Evolutionary conservation across 2,797 vertebrate genomes (phyloP).

Genomic region (Urocyon cinereoargenteus): DNA sequence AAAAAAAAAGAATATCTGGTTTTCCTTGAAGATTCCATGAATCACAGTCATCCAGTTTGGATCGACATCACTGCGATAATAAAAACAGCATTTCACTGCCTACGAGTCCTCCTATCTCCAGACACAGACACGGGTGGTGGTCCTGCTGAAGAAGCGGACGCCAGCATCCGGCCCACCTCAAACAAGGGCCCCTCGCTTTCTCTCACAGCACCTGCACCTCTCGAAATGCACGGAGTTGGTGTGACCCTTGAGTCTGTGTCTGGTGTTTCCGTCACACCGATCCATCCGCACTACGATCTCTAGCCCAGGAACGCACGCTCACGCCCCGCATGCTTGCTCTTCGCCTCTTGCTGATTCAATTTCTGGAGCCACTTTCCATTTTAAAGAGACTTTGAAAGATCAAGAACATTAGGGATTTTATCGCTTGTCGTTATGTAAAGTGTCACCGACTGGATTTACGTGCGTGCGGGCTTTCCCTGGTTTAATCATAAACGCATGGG

Average conservation of each 20-base stretch:
- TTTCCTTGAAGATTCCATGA: conserved; percentile 76
- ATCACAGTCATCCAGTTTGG: conserved; percentile 70
- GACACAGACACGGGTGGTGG: conserved; percentile 5
- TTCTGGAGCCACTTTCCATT: conserved; percentile 33
- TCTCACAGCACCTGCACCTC: not conserved
- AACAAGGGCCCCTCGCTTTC: not conserved
- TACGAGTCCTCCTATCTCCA: conserved; percentile 54
- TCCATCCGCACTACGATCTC: not conserved
- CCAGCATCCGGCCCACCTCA: not conserved
- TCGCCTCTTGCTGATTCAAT: conserved; percentile 17
- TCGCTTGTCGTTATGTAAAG: conserved; percentile 43
- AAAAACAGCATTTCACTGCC: conserved; percentile 66
- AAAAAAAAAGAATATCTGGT: conserved; percentile 76
- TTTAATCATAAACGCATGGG: conserved; percentile 61
- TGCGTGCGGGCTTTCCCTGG: conserved; percentile 8
- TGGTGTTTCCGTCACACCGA: not conserved
- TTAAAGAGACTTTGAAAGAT: conserved; percentile 57
- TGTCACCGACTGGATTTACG: conserved; percentile 53
- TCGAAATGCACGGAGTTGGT: not conserved
- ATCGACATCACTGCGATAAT: conserved; percentile 74
- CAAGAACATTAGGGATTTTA: conserved; percentile 43
- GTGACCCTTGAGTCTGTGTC: not conserved
- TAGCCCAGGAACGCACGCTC: not conserved
- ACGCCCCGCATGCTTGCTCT: not conserved
- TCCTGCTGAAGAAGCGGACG: conserved; percentile 57